These are phyloP conservation scores for Diplazon laetatorius DNA, from an alignment of 2,888 invertebrate species.

Conservation along the genomic window DNA sequence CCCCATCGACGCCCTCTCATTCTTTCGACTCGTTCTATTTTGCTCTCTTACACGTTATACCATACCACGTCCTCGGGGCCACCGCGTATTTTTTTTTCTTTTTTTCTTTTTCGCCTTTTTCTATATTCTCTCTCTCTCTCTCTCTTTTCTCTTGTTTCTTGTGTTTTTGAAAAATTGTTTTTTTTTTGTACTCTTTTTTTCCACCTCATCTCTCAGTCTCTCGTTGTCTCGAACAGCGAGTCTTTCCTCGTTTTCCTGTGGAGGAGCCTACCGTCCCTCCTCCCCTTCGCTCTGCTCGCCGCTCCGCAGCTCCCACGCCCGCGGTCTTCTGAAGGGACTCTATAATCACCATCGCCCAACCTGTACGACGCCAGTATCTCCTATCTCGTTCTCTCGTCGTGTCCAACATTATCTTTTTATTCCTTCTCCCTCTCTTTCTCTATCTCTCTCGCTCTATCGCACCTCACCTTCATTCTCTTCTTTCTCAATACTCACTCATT, in stretches of 20 bases:
- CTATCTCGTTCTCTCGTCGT: constrained; percentile 61
- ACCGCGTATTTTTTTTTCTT: constrained; percentile 55
- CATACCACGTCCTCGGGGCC: constrained; percentile 64
- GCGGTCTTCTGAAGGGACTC: constrained; percentile 66
- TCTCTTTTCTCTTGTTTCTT: constrained; percentile 41
- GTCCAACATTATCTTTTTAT: constrained; percentile 66
- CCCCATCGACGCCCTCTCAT: constrained; percentile 81
- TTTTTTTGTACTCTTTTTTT: too few relatives aligned
- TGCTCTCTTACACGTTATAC: constrained; percentile 66
- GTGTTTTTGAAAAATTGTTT: too few relatives aligned
- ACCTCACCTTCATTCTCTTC: constrained; percentile 47
- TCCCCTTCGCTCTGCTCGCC: too few relatives aligned
- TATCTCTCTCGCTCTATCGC: too few relatives aligned
- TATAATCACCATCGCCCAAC: constrained; percentile 76
- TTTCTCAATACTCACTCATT: not conserved
- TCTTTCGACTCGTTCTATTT: constrained; percentile 70
- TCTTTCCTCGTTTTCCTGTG: constrained; percentile 57
- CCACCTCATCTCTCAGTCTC: constrained; percentile 34
- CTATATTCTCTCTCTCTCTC: constrained; percentile 48
- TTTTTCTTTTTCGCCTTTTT: constrained; percentile 53
- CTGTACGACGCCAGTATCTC: constrained; percentile 75
- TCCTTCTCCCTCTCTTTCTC: constrained; percentile 68
- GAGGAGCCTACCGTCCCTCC: constrained; percentile 49
- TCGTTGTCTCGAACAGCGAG: constrained; percentile 4
- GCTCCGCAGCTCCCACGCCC: constrained; percentile 52